Percentiles rank a stretch among this genome's conserved stretches.
These are phyloP conservation scores for Meriones psammophilus DNA, from an alignment of 2,797 vertebrate species.

Conservation along the genomic window DNA sequence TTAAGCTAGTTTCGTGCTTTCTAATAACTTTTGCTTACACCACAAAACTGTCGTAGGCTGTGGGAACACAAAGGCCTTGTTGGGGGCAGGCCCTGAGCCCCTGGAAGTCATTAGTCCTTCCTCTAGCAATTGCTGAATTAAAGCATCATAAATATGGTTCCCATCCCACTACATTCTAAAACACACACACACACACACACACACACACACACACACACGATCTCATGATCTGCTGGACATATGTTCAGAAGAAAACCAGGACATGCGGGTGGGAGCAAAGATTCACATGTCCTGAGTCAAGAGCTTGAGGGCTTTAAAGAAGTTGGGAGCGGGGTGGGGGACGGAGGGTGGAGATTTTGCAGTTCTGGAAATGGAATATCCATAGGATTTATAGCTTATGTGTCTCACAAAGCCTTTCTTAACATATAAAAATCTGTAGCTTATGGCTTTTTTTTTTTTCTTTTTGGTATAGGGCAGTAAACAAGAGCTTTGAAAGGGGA, in stretches of 20 bases:
- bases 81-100: slow-evolving; percentile 71
- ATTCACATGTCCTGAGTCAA: slow-evolving; percentile 86
- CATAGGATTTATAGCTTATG: slow-evolving; percentile 89
- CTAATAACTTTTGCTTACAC: slow-evolving; percentile 84
- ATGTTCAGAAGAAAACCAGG: slow-evolving; percentile 84
- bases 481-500: slow-evolving; percentile 89
- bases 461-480: slow-evolving; percentile 85
- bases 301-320: slow-evolving; percentile 85
- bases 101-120: slow-evolving; percentile 87
- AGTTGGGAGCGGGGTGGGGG: slow-evolving; percentile 61
- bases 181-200: neutral
- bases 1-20: slow-evolving; percentile 72
- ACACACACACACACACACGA: slow-evolving; percentile 31
- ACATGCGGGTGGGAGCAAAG: slow-evolving; percentile 75
- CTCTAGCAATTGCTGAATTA: slow-evolving; percentile 89
- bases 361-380: slow-evolving; percentile 85
- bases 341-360: slow-evolving; percentile 76
- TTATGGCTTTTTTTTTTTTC: slow-evolving; percentile 81
- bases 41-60: slow-evolving; percentile 82
- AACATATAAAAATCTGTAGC: slow-evolving; percentile 88
- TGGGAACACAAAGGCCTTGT: slow-evolving; percentile 82
- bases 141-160: slow-evolving; percentile 88
- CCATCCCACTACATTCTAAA: slow-evolving; percentile 77
- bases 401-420: slow-evolving; percentile 86
- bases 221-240: slow-evolving; percentile 87